A percentile compares a stretch with the other conserved stretches of the same genome.
Evolutionary conservation across 2,113 vertebrate species (phyloP).

Genomic region (Ia io): DNA sequence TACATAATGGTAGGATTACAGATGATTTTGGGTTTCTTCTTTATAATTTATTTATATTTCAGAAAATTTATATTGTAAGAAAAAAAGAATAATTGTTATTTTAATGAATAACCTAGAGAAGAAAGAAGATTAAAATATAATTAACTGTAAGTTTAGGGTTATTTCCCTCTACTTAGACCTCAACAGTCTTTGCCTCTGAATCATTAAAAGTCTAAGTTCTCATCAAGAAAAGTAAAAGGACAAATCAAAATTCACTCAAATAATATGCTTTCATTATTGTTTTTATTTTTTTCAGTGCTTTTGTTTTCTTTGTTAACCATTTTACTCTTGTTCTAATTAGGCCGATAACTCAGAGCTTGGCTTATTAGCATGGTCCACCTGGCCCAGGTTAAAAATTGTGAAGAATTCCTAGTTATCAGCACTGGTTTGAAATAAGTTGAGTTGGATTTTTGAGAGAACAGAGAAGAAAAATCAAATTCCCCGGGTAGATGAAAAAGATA

Average conservation of each 20-base stretch:
- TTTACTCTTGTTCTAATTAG: background rate
- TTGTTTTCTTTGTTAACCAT: slow-evolving; percentile 23
- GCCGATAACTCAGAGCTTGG: background rate
- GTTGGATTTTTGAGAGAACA: slow-evolving; percentile 3
- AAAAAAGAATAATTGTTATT: background rate
- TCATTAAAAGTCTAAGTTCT: background rate
- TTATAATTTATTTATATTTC: background rate
- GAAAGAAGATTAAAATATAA: background rate
- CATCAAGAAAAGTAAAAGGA: background rate
- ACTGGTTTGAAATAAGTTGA: slow-evolving; percentile 23
- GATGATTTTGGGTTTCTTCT: background rate
- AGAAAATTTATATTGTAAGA: background rate
- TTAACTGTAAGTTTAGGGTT: background rate
- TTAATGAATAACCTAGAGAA: background rate
- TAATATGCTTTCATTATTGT: background rate
- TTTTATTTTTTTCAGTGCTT: background rate
- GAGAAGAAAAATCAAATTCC: background rate
- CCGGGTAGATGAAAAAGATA: background rate
- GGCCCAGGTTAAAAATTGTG: background rate
- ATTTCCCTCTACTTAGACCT: background rate
- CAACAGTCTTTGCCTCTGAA: background rate
- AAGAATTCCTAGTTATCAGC: background rate
- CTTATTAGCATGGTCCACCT: background rate
- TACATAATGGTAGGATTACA: background rate
- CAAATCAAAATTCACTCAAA: slow-evolving; percentile 19